These are phyloP conservation scores for Beaufortia kweichowensis DNA, from an alignment of 2,113 vertebrate genomes.

Conservation along the genomic window DNA sequence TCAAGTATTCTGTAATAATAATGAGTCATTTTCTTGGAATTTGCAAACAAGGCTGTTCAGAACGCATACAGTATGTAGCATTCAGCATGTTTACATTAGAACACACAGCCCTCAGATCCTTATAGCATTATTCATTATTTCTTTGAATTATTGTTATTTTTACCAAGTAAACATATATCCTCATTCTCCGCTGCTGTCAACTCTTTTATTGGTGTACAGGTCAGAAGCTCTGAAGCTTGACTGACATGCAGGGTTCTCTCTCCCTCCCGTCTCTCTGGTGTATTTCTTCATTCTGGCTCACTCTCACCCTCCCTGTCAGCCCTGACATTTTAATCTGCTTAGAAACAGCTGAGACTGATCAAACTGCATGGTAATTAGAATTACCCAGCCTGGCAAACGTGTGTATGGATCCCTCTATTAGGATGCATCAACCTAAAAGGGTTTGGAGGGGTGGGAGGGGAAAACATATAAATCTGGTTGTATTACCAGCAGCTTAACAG, in stretches of 20 bases:
- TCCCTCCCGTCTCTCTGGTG: background rate
- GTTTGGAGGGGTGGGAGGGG: conserved; percentile 29
- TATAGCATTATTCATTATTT: background rate
- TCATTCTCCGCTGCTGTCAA: background rate
- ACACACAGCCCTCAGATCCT: background rate
- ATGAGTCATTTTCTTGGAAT: too few species aligned
- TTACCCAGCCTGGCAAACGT: conserved; percentile 24
- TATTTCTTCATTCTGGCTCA: conserved; percentile 62
- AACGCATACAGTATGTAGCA: too few species aligned
- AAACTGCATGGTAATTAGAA: conserved; percentile 36
- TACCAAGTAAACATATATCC: background rate
- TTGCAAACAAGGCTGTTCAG: too few species aligned
- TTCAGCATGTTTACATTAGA: background rate
- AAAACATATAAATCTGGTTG: conserved; percentile 61
- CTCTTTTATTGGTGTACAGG: background rate
- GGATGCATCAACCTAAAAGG: conserved; percentile 35
- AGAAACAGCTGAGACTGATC: conserved; percentile 68
- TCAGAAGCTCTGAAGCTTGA: background rate
- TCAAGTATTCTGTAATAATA: too few species aligned
- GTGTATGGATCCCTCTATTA: conserved; percentile 43
- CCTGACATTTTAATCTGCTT: conserved; percentile 75
- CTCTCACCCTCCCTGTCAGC: conserved; percentile 66
- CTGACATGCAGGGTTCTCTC: background rate
- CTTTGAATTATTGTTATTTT: background rate
- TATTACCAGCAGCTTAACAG: conserved; percentile 75